Percentiles rank a stretch among this genome's conserved stretches.
These are phyloP conservation scores for Eumerus sabulonum DNA, from an alignment of 2,888 invertebrate species.

Conservation along the genomic window DNA sequence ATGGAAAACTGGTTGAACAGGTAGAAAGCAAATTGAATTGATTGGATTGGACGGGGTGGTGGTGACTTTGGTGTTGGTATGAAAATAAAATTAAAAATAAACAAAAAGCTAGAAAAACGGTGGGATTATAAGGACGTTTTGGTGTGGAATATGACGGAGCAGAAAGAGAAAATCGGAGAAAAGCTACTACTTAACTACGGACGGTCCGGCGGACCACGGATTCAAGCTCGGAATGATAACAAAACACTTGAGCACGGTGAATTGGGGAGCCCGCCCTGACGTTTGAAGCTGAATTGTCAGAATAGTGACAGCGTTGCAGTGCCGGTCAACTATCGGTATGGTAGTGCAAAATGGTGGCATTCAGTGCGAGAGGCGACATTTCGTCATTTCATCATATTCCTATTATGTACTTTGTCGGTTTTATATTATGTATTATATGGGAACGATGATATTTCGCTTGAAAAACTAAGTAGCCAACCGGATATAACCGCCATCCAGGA, in stretches of 20 bases:
- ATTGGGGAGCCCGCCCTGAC: constrained; percentile 30
- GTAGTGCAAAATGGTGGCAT: not conserved
- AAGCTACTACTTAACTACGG: not conserved
- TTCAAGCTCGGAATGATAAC: constrained; percentile 46
- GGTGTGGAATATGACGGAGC: not conserved
- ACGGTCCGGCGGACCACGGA: constrained; percentile 2
- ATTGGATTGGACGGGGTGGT: not conserved
- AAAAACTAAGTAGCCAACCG: too few relatives aligned
- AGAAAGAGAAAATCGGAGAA: not conserved
- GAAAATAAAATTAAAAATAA: too few relatives aligned
- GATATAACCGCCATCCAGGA: too few relatives aligned
- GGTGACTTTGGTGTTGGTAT: not conserved
- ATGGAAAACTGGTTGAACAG: constrained; percentile 31
- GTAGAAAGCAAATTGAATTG: constrained; percentile 14
- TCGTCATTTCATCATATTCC: too few relatives aligned
- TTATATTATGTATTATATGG: too few relatives aligned
- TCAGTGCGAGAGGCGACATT: too few relatives aligned
- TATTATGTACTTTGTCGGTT: too few relatives aligned
- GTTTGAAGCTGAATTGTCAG: constrained; percentile 16
- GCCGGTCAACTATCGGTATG: not conserved
- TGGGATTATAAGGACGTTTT: not conserved
- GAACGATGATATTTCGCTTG: too few relatives aligned
- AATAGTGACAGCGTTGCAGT: constrained; percentile 2
- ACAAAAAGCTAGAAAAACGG: not conserved
- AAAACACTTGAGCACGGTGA: constrained; percentile 29